These are phyloP conservation scores for Brachionus rubens DNA, from an alignment of 1,140 invertebrate species.

Conservation along the genomic window DNA sequence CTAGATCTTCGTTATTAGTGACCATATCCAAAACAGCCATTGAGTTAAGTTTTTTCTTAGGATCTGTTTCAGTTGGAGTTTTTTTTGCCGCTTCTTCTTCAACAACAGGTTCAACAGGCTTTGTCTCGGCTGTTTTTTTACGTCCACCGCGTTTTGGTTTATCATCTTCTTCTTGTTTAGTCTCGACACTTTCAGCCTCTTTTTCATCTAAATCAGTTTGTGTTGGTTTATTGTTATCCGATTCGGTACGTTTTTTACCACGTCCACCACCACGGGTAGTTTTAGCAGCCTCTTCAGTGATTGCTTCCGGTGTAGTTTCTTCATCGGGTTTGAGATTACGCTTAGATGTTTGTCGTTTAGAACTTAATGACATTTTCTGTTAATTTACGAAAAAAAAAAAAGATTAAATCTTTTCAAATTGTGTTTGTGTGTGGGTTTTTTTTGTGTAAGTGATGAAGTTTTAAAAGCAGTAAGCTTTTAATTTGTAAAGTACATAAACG, in stretches of 20 bases:
- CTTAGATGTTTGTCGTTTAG: constrained; percentile 21
- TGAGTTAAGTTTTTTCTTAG: constrained; percentile 2
- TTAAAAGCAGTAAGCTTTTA: constrained; percentile 11
- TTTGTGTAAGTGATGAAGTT: no score
- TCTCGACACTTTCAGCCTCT: not conserved
- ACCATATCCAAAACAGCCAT: constrained; percentile 21
- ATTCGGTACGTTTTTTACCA: constrained; percentile 3
- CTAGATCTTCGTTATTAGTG: constrained; percentile 4
- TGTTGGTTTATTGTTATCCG: not conserved
- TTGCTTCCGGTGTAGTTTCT: not conserved
- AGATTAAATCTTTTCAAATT: not conserved
- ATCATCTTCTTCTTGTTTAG: not conserved
- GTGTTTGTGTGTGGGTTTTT: not conserved
- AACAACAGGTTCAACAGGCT: not conserved
- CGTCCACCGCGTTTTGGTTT: constrained; percentile 14
- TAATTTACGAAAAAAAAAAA: not conserved
- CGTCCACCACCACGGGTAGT: not conserved
- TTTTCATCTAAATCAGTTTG: not conserved
- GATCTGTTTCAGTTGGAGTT: not conserved
- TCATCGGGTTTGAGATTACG: not conserved
- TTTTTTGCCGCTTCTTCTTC: not conserved
- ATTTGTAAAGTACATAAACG: not conserved
- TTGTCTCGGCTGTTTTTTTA: not conserved
- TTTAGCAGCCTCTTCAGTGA: not conserved
- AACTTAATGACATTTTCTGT: not conserved